These are phyloP conservation scores for Aphidius gifuensis DNA, from an alignment of 1,140 invertebrate genomes.

Conservation along the genomic window DNA sequence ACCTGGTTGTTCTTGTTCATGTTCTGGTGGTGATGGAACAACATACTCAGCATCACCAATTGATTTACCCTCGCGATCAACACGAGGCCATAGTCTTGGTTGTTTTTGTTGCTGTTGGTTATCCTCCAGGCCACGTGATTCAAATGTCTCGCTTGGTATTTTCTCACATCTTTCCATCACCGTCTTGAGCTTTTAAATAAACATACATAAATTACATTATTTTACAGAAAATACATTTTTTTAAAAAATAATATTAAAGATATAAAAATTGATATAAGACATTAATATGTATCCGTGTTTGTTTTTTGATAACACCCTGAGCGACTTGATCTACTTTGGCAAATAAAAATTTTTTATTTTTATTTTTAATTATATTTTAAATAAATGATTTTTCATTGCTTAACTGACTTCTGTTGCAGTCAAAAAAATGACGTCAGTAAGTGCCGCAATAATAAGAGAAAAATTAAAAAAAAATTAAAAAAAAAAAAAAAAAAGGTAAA, in stretches of 20 bases:
- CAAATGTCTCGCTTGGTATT: conserved; percentile 64
- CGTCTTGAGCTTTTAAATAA: conserved; percentile 62
- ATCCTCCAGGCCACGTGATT: conserved; percentile 51
- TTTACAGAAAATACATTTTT: too few species aligned
- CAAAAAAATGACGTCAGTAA: conserved; percentile 26
- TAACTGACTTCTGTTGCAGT: conserved; percentile 3
- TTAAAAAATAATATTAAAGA: too few species aligned
- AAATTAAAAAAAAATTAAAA: neutral
- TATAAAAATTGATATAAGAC: too few species aligned
- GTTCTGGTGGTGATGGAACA: conserved; percentile 72
- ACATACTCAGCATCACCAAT: conserved; percentile 68
- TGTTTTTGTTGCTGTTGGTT: conserved; percentile 41
- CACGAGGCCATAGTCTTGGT: conserved; percentile 57
- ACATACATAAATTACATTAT: conserved; percentile 16
- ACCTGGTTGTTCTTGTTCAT: conserved; percentile 59
- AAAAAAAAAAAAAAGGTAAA: conserved; percentile 34
- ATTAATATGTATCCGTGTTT: too few species aligned
- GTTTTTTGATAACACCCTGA: too few species aligned
- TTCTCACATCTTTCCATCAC: conserved; percentile 74
- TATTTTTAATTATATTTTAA: too few species aligned
- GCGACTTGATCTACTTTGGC: too few species aligned
- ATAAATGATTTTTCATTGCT: too few species aligned
- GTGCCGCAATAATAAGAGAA: conserved; percentile 17
- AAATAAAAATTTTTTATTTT: too few species aligned
- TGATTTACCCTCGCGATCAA: conserved; percentile 65